Percentiles rank a stretch among this genome's conserved stretches.
Conservation (phyloP, 2,113 vertebrate genomes). For the Atrichornis clamosus region DNA sequence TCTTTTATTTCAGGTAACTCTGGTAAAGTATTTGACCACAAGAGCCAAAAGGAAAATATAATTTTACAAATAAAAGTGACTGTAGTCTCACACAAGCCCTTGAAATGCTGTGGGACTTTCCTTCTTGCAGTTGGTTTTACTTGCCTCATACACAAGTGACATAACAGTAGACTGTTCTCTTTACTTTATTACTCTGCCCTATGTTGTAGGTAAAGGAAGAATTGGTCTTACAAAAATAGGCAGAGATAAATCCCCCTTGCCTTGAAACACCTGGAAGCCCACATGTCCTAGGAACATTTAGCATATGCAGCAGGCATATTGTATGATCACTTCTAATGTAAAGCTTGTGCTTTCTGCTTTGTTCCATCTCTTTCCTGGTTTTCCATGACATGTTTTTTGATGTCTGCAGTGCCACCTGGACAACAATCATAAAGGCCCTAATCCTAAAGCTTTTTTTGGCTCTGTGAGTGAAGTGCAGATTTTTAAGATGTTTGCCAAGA, state of each 20-base stretch:
- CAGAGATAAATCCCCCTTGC: background rate
- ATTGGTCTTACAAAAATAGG: background rate
- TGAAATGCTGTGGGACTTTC: background rate
- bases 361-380: background rate
- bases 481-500: conserved; percentile 56
- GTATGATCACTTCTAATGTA: background rate
- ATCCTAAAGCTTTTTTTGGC: background rate
- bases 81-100: background rate
- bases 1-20: background rate
- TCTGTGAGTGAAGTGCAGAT: background rate
- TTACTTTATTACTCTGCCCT: too few relatives aligned
- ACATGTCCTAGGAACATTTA: background rate
- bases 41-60: background rate
- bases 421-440: background rate
- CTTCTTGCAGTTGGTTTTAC: background rate
- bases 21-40: background rate
- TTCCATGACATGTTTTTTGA: background rate
- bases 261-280: background rate
- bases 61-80: background rate
- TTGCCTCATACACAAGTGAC: background rate
- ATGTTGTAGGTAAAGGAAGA: too few relatives aligned
- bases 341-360: background rate
- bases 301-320: background rate
- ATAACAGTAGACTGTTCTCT: background rate
- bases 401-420: background rate